These are phyloP conservation scores for Anniella stebbinsi DNA, from an alignment of 2,797 vertebrate species.

Conservation along the genomic window DNA sequence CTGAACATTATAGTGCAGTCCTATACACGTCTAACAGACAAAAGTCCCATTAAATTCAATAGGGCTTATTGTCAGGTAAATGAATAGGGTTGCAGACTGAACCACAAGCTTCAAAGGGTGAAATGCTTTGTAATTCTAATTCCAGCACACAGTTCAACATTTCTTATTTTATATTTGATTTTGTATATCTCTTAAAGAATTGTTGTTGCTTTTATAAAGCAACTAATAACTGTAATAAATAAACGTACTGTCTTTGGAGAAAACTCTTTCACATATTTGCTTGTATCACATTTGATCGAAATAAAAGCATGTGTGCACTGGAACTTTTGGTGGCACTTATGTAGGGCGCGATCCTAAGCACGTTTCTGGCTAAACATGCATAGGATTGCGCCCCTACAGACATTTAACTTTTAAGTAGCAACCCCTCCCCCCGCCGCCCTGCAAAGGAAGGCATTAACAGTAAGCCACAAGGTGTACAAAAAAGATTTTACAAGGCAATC, in stretches of 20 bases:
- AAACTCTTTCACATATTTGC: neutral
- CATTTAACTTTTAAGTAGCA: slow-evolving; percentile 11
- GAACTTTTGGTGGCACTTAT: neutral
- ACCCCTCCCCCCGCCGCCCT: too few species aligned
- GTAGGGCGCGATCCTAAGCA: too few species aligned
- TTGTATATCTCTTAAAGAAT: neutral
- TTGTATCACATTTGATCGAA: slow-evolving; percentile 33
- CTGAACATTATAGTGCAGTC: neutral
- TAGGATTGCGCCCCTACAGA: slow-evolving; percentile 25
- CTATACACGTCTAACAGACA: neutral
- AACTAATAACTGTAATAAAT: neutral
- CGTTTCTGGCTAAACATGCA: too few species aligned
- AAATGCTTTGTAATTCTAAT: neutral
- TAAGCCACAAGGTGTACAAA: neutral
- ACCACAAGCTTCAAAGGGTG: neutral
- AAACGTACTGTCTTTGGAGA: slow-evolving; percentile 25
- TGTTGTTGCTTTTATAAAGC: neutral
- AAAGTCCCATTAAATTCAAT: neutral
- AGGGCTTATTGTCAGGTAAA: neutral
- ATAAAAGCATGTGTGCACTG: too few species aligned
- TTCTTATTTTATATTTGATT: neutral
- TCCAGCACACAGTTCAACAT: neutral
- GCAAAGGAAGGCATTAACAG: slow-evolving; percentile 27
- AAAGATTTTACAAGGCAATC: neutral
- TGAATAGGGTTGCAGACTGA: neutral